These are phyloP conservation scores for Apodemus agrarius DNA, from an alignment of 2,797 vertebrate species.

Conservation along the genomic window DNA sequence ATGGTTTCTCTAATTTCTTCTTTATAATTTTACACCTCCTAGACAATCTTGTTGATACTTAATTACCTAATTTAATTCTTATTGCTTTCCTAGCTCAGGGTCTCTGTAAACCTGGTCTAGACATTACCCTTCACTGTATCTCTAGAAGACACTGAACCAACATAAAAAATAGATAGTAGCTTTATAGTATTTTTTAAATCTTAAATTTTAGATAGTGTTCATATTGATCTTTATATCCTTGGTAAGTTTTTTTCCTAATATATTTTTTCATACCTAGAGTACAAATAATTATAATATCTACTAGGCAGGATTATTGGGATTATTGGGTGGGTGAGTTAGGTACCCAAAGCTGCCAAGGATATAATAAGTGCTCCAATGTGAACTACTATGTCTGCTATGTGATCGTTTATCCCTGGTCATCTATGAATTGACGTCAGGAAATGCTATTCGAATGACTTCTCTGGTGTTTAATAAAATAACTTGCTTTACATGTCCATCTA, in stretches of 20 bases:
- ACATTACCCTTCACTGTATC: neutral
- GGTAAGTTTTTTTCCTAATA: neutral
- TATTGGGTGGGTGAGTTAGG: neutral
- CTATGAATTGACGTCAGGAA: neutral
- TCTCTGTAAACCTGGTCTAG: neutral
- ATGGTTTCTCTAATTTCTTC: neutral
- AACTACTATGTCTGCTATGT: neutral
- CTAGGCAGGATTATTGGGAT: neutral
- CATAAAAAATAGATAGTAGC: neutral
- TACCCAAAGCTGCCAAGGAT: too few relatives aligned
- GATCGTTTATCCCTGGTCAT: neutral
- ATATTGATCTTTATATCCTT: neutral
- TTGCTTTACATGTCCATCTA: neutral
- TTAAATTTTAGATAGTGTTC: neutral
- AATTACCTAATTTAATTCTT: neutral
- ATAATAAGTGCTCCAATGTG: neutral
- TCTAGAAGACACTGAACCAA: neutral
- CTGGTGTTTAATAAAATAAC: neutral
- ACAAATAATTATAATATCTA: neutral
- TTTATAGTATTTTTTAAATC: neutral
- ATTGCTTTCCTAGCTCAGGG: neutral
- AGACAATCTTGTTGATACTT: neutral
- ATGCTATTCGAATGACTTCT: neutral
- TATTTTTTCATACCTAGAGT: neutral
- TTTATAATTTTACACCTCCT: neutral